Evolutionary conservation across 2,113 vertebrate species (phyloP).

Genomic region (Urocitellus parryii): DNA sequence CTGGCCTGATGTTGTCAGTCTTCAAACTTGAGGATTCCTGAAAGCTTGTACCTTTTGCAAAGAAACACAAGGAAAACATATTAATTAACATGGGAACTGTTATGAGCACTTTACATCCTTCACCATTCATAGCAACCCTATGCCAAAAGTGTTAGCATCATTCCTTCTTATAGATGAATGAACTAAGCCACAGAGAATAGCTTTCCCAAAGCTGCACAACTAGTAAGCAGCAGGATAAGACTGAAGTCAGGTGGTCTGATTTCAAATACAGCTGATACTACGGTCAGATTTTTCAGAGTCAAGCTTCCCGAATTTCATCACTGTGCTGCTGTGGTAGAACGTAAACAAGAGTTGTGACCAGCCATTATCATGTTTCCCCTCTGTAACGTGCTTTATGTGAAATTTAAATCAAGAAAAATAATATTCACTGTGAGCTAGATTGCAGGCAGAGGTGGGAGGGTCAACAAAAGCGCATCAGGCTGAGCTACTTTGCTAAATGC

Average conservation of each 20-base stretch:
- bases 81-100: neutral
- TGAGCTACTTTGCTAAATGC: neutral
- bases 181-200: neutral
- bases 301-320: neutral
- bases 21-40: constrained; percentile 74
- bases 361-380: neutral
- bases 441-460: neutral
- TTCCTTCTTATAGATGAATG: neutral
- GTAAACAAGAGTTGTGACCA: constrained; percentile 3
- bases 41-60: constrained; percentile 59
- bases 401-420: constrained; percentile 22
- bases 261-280: neutral
- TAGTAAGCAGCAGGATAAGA: neutral
- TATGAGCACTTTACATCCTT: neutral
- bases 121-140: neutral
- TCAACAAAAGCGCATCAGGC: neutral
- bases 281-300: constrained; percentile 14
- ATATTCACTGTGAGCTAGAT: neutral
- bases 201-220: neutral
- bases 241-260: neutral
- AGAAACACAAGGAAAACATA: neutral
- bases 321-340: neutral
- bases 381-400: neutral
- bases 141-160: neutral
- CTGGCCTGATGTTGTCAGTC: constrained; percentile 75